Percentiles rank a stretch among this genome's conserved stretches.
Evolutionary conservation across 92 coral and sea anemone genomes (phyloP).

Genomic region (Epizoanthus ramosus): DNA sequence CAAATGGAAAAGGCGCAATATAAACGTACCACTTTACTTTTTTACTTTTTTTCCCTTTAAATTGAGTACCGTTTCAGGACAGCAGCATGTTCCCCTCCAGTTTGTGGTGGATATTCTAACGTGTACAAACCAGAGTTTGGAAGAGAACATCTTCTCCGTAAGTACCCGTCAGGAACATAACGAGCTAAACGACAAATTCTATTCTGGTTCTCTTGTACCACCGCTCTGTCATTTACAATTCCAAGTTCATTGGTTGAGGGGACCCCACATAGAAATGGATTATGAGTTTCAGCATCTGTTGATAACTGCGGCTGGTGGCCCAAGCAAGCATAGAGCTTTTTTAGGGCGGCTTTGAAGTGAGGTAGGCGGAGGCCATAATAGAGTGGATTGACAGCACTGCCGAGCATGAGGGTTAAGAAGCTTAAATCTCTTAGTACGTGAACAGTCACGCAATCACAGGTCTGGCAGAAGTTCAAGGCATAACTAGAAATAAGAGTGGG

Average conservation of each 20-base stretch:
- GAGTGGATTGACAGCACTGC: constrained; percentile 77
- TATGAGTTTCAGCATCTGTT: no score
- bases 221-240: neutral
- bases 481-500: constrained; percentile 73
- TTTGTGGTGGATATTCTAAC: neutral
- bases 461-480: constrained; percentile 65
- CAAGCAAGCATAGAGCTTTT: neutral
- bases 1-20: no score
- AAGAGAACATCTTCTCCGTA: neutral
- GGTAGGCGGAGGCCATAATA: constrained; percentile 72
- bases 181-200: no score
- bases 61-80: no score
- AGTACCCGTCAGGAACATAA: neutral
- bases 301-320: neutral
- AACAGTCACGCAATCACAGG: constrained; percentile 56
- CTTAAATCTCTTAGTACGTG: constrained; percentile 74
- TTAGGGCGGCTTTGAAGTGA: constrained; percentile 68
- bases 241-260: constrained; percentile 1
- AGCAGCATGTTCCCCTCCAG: neutral
- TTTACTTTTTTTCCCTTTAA: no score
- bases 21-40: no score
- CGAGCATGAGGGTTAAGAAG: constrained; percentile 66
- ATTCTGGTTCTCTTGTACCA: neutral
- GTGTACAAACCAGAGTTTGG: constrained; percentile 13
- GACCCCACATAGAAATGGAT: neutral